Evolutionary conservation across 2,797 vertebrate genomes (phyloP).

Genomic region (Apogon hyalosoma): DNA sequence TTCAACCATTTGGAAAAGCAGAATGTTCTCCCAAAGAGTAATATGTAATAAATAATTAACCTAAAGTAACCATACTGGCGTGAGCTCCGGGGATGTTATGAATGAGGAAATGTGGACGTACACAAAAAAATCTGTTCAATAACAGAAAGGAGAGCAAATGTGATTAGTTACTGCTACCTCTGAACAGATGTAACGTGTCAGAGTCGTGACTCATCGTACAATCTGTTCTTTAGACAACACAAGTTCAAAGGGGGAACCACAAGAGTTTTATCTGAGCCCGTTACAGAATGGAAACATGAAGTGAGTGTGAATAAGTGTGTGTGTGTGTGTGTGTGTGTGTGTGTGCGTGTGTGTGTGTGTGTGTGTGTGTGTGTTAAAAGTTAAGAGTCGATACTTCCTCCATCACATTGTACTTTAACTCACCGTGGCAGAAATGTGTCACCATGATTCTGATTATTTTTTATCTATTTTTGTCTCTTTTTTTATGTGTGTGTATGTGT

Average conservation of each 20-base stretch:
- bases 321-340: no score
- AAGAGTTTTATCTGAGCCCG: constrained; percentile 30
- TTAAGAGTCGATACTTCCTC: constrained; percentile 23
- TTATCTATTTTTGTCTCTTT: not conserved
- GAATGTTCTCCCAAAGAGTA: not conserved
- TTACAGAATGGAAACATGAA: not conserved
- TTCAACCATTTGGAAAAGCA: constrained; percentile 21
- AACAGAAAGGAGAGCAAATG: constrained; percentile 1
- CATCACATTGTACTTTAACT: not conserved
- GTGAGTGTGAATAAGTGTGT: not conserved
- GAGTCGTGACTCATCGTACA: constrained; percentile 47
- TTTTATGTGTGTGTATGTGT: not conserved
- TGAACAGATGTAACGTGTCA: constrained; percentile 27
- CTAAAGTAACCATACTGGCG: not conserved
- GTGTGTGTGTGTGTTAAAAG: constrained; percentile 5
- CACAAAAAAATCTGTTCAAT: not conserved
- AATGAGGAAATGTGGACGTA: not conserved
- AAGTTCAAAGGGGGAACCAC: not conserved
- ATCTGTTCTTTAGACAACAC: constrained; percentile 34
- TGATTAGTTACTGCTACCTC: constrained; percentile 2
- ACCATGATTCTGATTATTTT: no score
- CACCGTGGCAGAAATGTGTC: no score
- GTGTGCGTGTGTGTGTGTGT: no score
- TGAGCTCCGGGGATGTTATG: no score
- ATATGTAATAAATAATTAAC: constrained; percentile 15